These are phyloP conservation scores for Crenuchus spilurus DNA, from an alignment of 2,797 vertebrate genomes.

Conservation along the genomic window DNA sequence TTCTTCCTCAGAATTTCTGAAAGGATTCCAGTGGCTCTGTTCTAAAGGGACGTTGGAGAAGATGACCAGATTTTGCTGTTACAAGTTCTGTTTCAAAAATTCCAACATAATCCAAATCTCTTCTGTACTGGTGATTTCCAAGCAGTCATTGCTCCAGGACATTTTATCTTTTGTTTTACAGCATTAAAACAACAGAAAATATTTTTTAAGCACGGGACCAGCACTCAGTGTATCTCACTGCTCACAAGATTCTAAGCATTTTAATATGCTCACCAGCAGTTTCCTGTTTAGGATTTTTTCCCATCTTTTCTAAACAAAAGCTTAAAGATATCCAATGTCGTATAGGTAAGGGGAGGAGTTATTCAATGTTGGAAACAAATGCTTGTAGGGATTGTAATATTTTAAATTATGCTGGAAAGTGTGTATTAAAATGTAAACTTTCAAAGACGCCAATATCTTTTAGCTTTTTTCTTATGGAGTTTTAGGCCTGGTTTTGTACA, in stretches of 20 bases:
- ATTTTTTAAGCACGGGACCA: conserved; percentile 73
- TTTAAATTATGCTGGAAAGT: conserved; percentile 74
- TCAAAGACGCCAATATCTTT: conserved; percentile 74
- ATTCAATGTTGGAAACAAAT: conserved; percentile 46
- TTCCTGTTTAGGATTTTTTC: conserved; percentile 53
- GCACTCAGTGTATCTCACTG: conserved; percentile 62
- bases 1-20: not conserved
- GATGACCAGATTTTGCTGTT: conserved; percentile 30
- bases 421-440: conserved; percentile 78
- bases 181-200: conserved; percentile 53
- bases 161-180: conserved; percentile 67
- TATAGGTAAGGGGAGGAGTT: conserved; percentile 20
- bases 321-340: conserved; percentile 16
- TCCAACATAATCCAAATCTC: conserved; percentile 31
- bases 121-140: conserved; percentile 17
- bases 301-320: conserved; percentile 34
- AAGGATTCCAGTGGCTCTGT: conserved; percentile 32
- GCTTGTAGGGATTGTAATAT: conserved; percentile 65
- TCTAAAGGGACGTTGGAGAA: conserved; percentile 44
- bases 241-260: conserved; percentile 58
- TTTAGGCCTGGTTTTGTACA: conserved; percentile 58
- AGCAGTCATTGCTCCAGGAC: conserved; percentile 59
- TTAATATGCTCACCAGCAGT: conserved; percentile 54
- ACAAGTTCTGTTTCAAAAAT: conserved; percentile 19
- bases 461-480: conserved; percentile 71